Evolutionary conservation across 1,140 invertebrate species (phyloP), one percentile per base, ranked within the genome.

Genomic region (Globodera rostochiensis): DNA sequence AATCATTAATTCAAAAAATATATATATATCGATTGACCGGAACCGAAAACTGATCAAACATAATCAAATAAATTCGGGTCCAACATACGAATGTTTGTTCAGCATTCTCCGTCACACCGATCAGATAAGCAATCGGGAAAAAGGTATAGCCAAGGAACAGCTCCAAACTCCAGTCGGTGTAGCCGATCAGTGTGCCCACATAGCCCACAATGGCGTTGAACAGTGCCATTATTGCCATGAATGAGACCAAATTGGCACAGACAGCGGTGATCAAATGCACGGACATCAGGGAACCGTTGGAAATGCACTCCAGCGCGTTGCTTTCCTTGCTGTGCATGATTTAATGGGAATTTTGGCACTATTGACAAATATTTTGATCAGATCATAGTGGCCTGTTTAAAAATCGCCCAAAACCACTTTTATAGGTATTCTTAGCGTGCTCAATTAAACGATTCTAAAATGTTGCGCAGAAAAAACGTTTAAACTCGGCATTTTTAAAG

Each of bases 191-290:
- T 0, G 86, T 90, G 0, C 94, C 95, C 73, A 94, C 90, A 94
- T 95, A 98, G 13, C 91, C 92, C 0, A 97, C 89, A 0, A 95
- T 82, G 3, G 92, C 93, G 90, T 97, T 95, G 0, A 95, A 79
- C 87, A 97, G 95, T 0, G 93, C 92, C 4, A 97, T 90, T 80
- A 95, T 93, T 0, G 95, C 93, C 0, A 98, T 92, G 88, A 96
- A 97, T 0, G 95, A 95, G 11, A 98, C 93, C 4, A 98, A 91
- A 88, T 96, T 97, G 3, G 95, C 95, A n/a, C 94, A 93, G 80
- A 98, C 96, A 80, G 94, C 94, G 4, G 94, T 91, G 94, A 92
- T 6, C 97, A 93, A 8, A 97, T 91, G n/a, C 93, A 92, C 21
- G 9, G 80, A 60, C 45, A 80, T 47, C 4, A 79, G 45, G 1